These are phyloP conservation scores for Monochamus alternatus DNA, from an alignment of 2,888 invertebrate genomes.

Conservation along the genomic window DNA sequence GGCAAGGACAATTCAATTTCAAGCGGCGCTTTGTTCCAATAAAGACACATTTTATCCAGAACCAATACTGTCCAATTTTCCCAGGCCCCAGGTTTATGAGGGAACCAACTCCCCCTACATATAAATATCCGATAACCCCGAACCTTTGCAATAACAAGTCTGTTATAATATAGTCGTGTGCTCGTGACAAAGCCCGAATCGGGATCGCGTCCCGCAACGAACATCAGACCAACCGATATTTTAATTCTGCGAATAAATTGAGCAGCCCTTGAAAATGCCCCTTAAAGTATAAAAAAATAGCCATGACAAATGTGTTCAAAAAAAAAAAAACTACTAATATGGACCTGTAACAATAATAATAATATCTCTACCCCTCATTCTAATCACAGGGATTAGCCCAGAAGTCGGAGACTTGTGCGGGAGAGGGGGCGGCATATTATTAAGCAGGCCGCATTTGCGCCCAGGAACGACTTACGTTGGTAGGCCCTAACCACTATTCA, in stretches of 20 bases:
- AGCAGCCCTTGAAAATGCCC: not conserved
- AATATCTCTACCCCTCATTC: no score
- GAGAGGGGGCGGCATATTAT: no score
- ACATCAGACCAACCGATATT: not conserved
- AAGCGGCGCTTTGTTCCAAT: no score
- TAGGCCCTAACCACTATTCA: no score
- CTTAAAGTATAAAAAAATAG: not conserved
- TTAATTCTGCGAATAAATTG: not conserved
- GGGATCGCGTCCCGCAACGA: conserved; percentile 10
- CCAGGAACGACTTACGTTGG: no score
- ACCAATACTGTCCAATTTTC: conserved; percentile 5
- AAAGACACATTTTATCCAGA: not conserved
- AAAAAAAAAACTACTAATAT: no score
- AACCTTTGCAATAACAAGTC: conserved; percentile 25
- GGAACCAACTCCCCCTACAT: conserved; percentile 13
- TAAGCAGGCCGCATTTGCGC: no score
- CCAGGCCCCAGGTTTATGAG: conserved; percentile 16
- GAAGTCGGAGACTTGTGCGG: no score
- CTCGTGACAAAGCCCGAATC: conserved; percentile 30
- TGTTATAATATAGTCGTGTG: conserved; percentile 39
- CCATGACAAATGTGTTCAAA: no score
- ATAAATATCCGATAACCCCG: conserved; percentile 37
- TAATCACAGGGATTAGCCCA: no score
- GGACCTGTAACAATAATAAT: no score
- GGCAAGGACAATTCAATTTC: no score